phyloP scores from a whole-genome alignment of 2,888 invertebrate genomes.

The Thymelicus acteon region DNA sequence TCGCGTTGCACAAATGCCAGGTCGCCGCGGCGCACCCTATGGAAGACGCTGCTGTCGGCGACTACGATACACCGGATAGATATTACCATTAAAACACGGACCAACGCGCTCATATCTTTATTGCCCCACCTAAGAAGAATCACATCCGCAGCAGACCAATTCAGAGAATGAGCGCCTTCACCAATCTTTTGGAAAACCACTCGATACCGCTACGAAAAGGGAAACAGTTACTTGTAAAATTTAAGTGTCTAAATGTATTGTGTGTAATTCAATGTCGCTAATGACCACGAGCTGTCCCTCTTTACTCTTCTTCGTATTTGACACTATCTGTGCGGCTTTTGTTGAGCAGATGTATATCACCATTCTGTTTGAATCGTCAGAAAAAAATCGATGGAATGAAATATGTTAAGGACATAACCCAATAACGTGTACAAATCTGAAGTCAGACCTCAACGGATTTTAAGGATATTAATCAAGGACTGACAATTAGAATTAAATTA shows the following conservation, averaged over 20 bases:
- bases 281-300: conserved; percentile 7
- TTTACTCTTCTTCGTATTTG: background rate
- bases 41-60: conserved; percentile 6
- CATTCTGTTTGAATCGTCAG: too few species aligned
- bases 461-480: too few species aligned
- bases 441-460: too few species aligned
- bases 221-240: background rate
- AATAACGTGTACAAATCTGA: too few species aligned
- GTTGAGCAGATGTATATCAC: too few species aligned
- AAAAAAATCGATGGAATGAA: too few species aligned
- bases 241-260: background rate
- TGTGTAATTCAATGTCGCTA: background rate
- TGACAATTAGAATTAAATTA: too few species aligned
- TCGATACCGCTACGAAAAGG: background rate
- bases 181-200: background rate
- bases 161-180: background rate
- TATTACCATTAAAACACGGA: background rate
- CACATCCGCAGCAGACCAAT: background rate
- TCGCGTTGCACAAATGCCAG: conserved; percentile 6
- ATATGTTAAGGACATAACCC: too few species aligned
- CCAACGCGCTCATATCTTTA: background rate
- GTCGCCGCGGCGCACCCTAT: background rate
- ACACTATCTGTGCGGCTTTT: background rate
- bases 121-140: background rate
- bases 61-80: conserved; percentile 6